Conservation (phyloP, 2,888 invertebrate species). For the Pteria penguin region DNA sequence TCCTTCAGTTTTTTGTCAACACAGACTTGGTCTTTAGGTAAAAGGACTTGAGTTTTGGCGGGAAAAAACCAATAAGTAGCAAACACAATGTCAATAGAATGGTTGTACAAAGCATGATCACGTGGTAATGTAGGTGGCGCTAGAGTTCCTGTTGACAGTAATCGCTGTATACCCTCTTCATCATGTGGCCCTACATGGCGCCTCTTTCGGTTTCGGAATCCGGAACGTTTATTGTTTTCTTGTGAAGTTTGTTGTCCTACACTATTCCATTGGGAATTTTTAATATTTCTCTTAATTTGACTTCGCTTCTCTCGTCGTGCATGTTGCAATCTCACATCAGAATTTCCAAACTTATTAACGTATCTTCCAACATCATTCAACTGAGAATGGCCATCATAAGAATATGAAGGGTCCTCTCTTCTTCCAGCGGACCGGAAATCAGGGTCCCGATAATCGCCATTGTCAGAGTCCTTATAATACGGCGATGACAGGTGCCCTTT, state of each 20-base stretch:
- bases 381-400: too few relatives aligned
- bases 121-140: constrained; percentile 78
- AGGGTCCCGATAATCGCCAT: too few relatives aligned
- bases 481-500: too few relatives aligned
- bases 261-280: too few relatives aligned
- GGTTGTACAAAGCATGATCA: constrained; percentile 79
- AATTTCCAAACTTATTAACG: too few relatives aligned
- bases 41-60: constrained; percentile 81
- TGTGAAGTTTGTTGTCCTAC: neutral
- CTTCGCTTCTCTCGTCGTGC: too few relatives aligned
- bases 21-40: constrained; percentile 85
- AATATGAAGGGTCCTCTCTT: too few relatives aligned
- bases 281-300: too few relatives aligned
- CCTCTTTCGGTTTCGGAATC: constrained; percentile 49
- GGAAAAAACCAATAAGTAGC: constrained; percentile 88
- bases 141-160: constrained; percentile 81
- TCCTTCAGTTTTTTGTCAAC: constrained; percentile 82
- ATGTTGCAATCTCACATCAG: too few relatives aligned
- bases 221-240: neutral
- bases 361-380: too few relatives aligned
- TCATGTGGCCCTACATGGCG: constrained; percentile 81
- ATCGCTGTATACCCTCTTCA: constrained; percentile 79
- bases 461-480: too few relatives aligned
- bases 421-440: too few relatives aligned
- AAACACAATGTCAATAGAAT: constrained; percentile 85